A percentile compares a stretch with the other conserved stretches of the same genome.
Evolutionary conservation across 2,113 vertebrate species (phyloP).

Genomic region (Peucedramus taeniatus): DNA sequence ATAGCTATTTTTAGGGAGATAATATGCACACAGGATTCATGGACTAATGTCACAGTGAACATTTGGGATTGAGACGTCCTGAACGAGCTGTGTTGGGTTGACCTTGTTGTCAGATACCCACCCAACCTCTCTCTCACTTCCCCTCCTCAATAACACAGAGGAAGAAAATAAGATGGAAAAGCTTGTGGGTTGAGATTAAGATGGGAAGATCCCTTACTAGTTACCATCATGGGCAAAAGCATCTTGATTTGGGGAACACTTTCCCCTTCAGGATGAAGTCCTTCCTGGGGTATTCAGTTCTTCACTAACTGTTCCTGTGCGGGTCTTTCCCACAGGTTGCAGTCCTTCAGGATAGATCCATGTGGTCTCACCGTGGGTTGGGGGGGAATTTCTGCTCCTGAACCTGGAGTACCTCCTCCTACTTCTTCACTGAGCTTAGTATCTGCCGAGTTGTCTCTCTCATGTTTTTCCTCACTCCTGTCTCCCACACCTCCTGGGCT

Average conservation of each 20-base stretch:
- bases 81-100: not conserved
- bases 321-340: not conserved
- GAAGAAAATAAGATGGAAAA: not conserved
- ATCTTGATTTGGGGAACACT: not conserved
- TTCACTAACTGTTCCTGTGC: fast-evolving
- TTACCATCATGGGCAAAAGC: not conserved
- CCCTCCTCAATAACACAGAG: not conserved
- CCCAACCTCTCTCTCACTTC: not conserved
- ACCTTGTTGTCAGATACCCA: not conserved
- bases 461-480: not conserved
- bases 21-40: not conserved
- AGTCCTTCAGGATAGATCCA: not conserved
- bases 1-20: not conserved
- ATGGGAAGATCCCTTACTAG: not conserved
- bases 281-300: not conserved
- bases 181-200: not conserved
- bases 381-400: not conserved
- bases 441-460: not conserved
- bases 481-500: not conserved
- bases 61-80: not conserved
- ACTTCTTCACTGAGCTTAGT: not conserved
- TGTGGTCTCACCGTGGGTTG: not conserved
- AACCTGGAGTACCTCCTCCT: not conserved
- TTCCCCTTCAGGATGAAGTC: not conserved
- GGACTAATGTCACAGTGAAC: not conserved